Evolutionary conservation across 2,888 invertebrate species (phyloP), one percentile per base, ranked within the genome.

Genomic region (Ochlodes sylvanus): DNA sequence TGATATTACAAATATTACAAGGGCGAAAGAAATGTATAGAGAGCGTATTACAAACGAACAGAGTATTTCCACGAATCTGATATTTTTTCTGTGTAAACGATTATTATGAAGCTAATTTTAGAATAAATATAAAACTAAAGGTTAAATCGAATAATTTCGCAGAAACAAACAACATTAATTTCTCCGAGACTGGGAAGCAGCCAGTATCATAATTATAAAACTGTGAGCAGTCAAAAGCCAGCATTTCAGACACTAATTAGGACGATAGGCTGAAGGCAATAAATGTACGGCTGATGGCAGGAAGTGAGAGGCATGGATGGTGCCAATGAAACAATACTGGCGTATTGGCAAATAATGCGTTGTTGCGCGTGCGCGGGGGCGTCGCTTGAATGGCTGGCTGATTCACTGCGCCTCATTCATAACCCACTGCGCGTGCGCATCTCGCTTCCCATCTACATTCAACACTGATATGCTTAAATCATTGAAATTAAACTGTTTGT

Each of bases 361-460:
- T 83, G 80, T 82, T 82, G 83, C 87, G 84, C 86, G 87, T 84
- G 89, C 86, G 79, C 83, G 90, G 86, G 85, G 90, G 89, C 87
- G 89, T 79, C 70, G 75, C 76, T 83, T 92, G 88, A 92, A 92
- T 92, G 92, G 86, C 82, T 75, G 79, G 78, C 84, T 92, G 91
- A 92, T 88, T 92, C 92, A 92, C 87, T 77, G 82, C 79, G 79
- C 72, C 79, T 82, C 91, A 92, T 92, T 92, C 90, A 92, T 84
- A 85, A 81, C 75, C 74, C 72, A 77, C 79, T 76, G 76, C 81
- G 80, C 79, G 70, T 68, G 77, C 76, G 74, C 71, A 75, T 69
- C 72, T 68, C 17, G 61, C 60, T 73, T 63, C 66, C 65, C 60
- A 60, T 69, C 68, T 68, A 62, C 68, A 68, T 68, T 68, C 68